Base-by-base conservation (phyloP, 2,113 vertebrate genomes). In the Sapayoa aenigma region DNA sequence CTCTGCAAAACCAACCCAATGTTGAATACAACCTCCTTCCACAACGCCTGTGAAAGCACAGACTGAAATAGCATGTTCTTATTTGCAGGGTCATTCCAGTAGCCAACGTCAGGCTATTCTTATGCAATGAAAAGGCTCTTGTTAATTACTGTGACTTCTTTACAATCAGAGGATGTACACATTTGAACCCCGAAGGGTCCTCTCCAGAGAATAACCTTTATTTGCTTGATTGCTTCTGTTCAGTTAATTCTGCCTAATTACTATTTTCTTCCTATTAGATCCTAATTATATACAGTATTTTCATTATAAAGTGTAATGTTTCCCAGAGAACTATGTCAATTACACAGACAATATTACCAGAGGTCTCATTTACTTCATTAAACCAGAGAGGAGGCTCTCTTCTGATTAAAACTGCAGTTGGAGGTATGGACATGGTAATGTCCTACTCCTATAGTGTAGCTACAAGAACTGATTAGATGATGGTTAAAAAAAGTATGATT, bases 251-350 rank as follows among this genome's bases (percentile, higher is more conserved):
- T 98, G 68, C 95, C 97, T 98, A 98, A 98, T 98, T 98, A 97
- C 97, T 98, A 97, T 98, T 98, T 98, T 98, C 97, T 98, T 98
- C 97, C 97, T 98, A 98, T 98, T 98, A 98, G 97, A 96, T 97
- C 97, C 97, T 98, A 98, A 98, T 98, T 98, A 98, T 98, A 97
- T 98, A 98, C 97, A 98, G 97, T 98, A 98, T 98, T 98, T 98
- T 98, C 98, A 98, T 98, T 98, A 98, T 98, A 97, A 98, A 98
- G 96, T 95, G 68, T 97, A 98, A 98, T 98, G 97, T 98, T 98
- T 98, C 97, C 97, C 97, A 95, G 95, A 98, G 97, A 98, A 98
- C 97, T 97, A 90, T 97, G 97, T 98, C 98, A 98, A 98, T 98
- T 98, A 98, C 95, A 91, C 82, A 97, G 97, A 93, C 95, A 74